Evolutionary conservation across 1,140 invertebrate genomes (phyloP), one percentile per base, ranked within the genome.

Genomic region (Odontomachus brunneus): DNA sequence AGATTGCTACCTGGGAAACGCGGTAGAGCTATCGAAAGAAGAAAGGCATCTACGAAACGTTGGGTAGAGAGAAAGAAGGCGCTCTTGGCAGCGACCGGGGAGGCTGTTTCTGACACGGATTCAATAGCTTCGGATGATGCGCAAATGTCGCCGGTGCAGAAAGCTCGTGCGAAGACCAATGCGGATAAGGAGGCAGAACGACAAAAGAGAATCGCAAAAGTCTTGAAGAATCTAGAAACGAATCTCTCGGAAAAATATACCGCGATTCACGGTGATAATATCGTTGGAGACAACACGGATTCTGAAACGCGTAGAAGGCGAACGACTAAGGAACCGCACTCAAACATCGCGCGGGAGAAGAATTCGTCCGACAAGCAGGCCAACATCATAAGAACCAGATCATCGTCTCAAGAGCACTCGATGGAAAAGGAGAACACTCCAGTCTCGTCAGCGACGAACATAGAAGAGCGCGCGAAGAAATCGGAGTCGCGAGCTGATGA

Each of bases 31-130:
- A 90, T 89, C 0, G 92, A 93, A 11, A 86, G 90, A 22, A 85
- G 93, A 33, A 91, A 91, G 71, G 93, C 91, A 5, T 94, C 90
- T 0, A 93, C 92, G 0, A 92, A 93, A 84, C 93, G 94, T 38
- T 94, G 93, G 93, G 92, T 91, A 7, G 93, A 91, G 0, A 89
- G 94, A 14, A 94, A 94, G 66, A 93, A 91, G 19, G 93, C 93
- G 0, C 82, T 93, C 0, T 82, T 93, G 29, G 93, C 90, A 4
- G 91, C 92, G 5, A 93, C 89, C 12, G 93, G 93, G 5, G 89
- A 93, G 66, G 86, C 88, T 11, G 88, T 89, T 0, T 92, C 93
- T 0, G 94, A 94, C 51, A 92, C 91, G n/a, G 94, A 94, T 62
- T 93, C 93, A 0, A 86, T 88, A 17, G 88, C 60, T 15, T 90